Base-by-base conservation (phyloP, 1,140 invertebrate genomes). In the Sarcophaga bullata region DNA sequence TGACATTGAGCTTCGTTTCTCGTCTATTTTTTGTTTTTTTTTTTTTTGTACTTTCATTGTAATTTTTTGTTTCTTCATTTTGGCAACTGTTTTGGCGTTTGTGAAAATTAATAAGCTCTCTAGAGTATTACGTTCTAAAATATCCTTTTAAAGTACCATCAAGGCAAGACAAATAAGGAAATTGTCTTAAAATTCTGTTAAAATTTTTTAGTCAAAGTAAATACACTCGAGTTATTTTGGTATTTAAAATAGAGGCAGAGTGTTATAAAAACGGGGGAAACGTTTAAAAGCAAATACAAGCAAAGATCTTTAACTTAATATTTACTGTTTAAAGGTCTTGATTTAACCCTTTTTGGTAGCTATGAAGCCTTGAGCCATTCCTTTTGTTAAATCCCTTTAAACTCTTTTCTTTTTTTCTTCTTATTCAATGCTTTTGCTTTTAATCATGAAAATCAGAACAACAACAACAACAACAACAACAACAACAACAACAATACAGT, bases 31-130 rank as follows among this genome's bases (percentile, higher is more conserved):
- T 6, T 9, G 13, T 68, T 68, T 8, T 68, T 17, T 19, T 25
- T 68, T 68, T 25, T 58, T 58, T 58, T 58, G 52, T 58, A n/a
- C n/a, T n/a, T n/a, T 13, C 54, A 58, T n/a, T 58, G 7, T 15
- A 15, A 58, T 25, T 68, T 68, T 68, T 37, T 19, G 8, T 68
- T 68, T 19, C 17, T 9, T 68, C 9, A 1, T 52, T 52, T 52
- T 19, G 17, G n/a, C n/a, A n/a, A 8, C 19, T 68, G 17, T 19
- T 17, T 68, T 68, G 17, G 15, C 6, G 13, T 58, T 58, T 58
- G 54, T 25, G 62, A 25, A 68, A 68, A 68, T 68, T 68, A 68
- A 68, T 68, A 68, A 68, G 62, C 62, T 68, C 62, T 68, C 62
- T 68, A 68, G 62, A 25, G 62, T 8, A 25, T 37, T 9, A 19